Evolutionary conservation across 2,888 invertebrate genomes (phyloP), one percentile per base, ranked within the genome.

Genomic region (Ashinkailepas kermadecensis): DNA sequence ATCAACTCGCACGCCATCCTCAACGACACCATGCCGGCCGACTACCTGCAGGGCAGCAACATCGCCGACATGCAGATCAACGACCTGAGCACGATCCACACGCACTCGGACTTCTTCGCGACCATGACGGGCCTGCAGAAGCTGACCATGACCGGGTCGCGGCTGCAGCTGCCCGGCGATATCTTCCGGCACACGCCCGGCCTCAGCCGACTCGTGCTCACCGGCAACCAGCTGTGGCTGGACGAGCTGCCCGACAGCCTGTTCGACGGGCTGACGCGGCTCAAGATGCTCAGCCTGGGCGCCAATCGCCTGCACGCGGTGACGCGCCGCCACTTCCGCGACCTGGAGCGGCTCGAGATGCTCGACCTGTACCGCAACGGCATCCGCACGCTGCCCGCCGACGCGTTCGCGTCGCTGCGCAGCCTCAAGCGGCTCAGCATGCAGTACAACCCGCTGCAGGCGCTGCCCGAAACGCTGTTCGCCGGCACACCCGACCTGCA

Each of bases 161-260:
- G 13, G 25, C 79, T 79, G 57, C 13, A 91, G 87, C 89, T 94
- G 67, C 89, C 91, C 23, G 89, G 90, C 83, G 89, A 90, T 82
- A 89, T 91, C 83, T 93, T 94, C 86, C 89, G 90, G 59, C 91
- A 92, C 80, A 89, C 92, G 6, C 88, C 89, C 59, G 90, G 91
- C 0, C 88, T 95, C 9, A 89, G 90, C 85, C 90, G 90, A 84
- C 88, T 95, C 83, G 93, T 93, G 87, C 87, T 95, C 81, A 84
- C 85, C 21, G 83, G 84, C 80, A 86, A 86, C 80, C 81, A 80
- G 59, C 83, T 87, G 12, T 82, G 84, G 59, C 83, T 87, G 12
- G 82, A 84, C 21, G 82, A 83, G 39, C 82, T 87, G 23, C 83
- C 84, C 0, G 70, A 80, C 15, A 82, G 83, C 78, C 83, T 86